phyloP scores from a whole-genome alignment of 2,797 vertebrate genomes.

The Orestias chungarensis region DNA sequence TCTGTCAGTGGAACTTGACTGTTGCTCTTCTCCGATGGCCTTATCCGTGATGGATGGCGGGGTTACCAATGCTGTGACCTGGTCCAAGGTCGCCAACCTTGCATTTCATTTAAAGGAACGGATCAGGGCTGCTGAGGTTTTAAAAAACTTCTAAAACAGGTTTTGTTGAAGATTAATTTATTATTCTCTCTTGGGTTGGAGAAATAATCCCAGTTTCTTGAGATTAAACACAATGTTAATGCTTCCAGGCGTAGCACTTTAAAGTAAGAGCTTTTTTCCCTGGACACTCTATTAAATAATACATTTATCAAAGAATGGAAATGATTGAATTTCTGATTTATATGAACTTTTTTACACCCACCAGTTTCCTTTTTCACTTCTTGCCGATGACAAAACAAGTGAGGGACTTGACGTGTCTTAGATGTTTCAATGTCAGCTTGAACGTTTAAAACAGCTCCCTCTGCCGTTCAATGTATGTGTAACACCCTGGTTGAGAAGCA shows the following conservation, averaged over 20 bases:
- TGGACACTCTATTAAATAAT: not conserved
- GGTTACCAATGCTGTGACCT: slow-evolving; percentile 15
- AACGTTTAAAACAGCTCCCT: slow-evolving; percentile 50
- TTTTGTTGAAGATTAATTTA: not conserved
- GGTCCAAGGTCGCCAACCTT: no score
- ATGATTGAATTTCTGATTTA: slow-evolving; percentile 2
- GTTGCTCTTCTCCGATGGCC: slow-evolving; percentile 54
- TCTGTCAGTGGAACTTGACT: slow-evolving; percentile 37
- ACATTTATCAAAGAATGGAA: not conserved
- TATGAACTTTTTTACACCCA: not conserved
- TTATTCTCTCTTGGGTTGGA: not conserved
- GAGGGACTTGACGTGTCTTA: not conserved
- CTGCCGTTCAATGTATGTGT: slow-evolving; percentile 50
- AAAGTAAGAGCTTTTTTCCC: no score
- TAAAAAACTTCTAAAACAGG: not conserved
- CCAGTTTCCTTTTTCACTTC: not conserved
- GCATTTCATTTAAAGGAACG: no score
- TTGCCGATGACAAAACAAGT: not conserved
- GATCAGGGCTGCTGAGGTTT: not conserved
- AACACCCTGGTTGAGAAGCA: slow-evolving; percentile 1
- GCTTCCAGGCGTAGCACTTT: not conserved
- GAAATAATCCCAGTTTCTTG: not conserved
- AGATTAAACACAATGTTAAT: slow-evolving; percentile 2
- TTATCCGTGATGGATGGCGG: slow-evolving; percentile 20
- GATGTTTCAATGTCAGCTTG: slow-evolving; percentile 14